Conservation (phyloP, 2,797 vertebrate species). For the Sebastes hubbsi region DNA sequence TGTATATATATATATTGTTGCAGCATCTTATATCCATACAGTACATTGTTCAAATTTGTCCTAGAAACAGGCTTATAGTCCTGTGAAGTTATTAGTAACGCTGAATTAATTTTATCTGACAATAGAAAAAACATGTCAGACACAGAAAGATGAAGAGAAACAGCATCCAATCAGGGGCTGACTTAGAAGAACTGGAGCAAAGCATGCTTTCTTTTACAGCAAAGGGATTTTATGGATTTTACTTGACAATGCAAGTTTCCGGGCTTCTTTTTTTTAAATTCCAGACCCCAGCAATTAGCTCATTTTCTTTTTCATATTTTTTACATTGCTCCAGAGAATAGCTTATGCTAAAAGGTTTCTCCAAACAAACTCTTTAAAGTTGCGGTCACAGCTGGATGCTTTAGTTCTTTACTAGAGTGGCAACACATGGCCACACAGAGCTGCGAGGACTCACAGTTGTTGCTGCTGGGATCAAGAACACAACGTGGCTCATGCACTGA, state of each 20-base stretch:
- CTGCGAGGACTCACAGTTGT: background rate
- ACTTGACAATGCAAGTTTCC: background rate
- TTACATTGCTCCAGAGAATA: background rate
- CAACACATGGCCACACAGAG: background rate
- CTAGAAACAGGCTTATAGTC: background rate
- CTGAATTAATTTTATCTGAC: background rate
- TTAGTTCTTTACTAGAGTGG: slow-evolving; percentile 2
- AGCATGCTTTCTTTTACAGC: background rate
- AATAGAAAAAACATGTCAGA: background rate
- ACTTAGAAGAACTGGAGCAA: background rate
- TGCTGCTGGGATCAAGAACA: slow-evolving; percentile 32
- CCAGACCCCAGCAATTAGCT: background rate
- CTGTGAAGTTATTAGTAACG: background rate
- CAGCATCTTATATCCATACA: background rate
- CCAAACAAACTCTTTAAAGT: slow-evolving; percentile 15
- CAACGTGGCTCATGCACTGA: slow-evolving; percentile 29
- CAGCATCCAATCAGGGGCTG: background rate
- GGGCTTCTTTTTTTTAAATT: background rate
- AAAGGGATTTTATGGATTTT: background rate
- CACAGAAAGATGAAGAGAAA: background rate
- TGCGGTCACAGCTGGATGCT: slow-evolving; percentile 20
- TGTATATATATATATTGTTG: no score
- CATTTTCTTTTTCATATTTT: background rate
- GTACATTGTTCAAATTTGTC: background rate
- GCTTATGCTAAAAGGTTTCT: background rate